Conservation (phyloP, 2,797 vertebrate genomes). For the Capromys pilorides region DNA sequence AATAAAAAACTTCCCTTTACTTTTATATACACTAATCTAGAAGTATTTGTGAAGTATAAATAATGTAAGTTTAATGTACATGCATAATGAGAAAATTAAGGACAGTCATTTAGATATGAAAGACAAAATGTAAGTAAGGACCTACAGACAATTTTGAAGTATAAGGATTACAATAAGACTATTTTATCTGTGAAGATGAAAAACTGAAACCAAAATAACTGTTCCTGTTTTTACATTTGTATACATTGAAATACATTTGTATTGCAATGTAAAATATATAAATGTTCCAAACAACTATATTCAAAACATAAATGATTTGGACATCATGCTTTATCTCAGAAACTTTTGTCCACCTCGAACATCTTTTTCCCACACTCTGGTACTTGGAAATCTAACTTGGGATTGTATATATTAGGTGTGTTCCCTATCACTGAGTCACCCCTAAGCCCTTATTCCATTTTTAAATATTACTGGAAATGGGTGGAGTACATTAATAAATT, state of each 20-base stretch:
- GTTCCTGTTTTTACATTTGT: conserved; percentile 65
- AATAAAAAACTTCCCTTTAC: conserved; percentile 12
- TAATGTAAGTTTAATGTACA: conserved; percentile 22
- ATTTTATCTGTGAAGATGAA: conserved; percentile 66
- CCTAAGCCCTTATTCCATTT: too few relatives aligned
- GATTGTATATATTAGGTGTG: not conserved
- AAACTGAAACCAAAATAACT: conserved; percentile 65
- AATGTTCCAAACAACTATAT: conserved; percentile 60
- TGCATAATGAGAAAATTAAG: conserved; percentile 44
- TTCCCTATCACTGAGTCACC: not conserved
- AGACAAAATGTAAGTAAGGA: conserved; percentile 57
- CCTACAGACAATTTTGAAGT: conserved; percentile 51
- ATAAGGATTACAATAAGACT: conserved; percentile 44
- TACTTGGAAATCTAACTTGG: not conserved
- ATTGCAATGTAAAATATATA: conserved; percentile 55
- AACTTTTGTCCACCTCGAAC: conserved; percentile 53
- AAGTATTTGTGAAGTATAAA: conserved; percentile 60
- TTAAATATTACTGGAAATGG: conserved; percentile 60
- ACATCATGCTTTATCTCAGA: conserved; percentile 48
- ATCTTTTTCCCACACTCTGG: not conserved
- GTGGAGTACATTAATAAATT: conserved; percentile 74
- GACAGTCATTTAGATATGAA: conserved; percentile 49
- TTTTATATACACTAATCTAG: conserved; percentile 26
- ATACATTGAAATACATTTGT: conserved; percentile 67
- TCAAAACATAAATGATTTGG: conserved; percentile 35